Conservation (phyloP, 2,797 vertebrate genomes). For the Liparis tanakae region DNA sequence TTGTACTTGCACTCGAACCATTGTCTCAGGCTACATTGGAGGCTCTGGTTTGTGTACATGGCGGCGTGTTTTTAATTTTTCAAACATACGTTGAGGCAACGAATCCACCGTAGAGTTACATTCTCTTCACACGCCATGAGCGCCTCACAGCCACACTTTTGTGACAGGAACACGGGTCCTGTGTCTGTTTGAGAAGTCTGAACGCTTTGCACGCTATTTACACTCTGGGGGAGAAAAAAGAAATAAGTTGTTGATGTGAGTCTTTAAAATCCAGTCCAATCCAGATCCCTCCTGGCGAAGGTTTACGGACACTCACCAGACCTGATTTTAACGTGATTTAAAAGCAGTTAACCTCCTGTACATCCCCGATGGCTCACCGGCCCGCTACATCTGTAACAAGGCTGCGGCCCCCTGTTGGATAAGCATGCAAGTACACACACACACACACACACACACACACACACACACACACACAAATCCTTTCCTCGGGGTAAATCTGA, state of each 20-base stretch:
- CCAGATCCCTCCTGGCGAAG: background rate
- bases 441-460: slow-evolving; percentile 1
- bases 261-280: background rate
- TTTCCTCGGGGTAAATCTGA: slow-evolving; percentile 20
- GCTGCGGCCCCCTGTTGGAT: background rate
- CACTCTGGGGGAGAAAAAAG: background rate
- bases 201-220: background rate
- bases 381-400: background rate
- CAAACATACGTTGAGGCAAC: no score
- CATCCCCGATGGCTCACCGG: background rate
- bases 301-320: background rate
- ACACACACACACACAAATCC: background rate
- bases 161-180: background rate
- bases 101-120: no score
- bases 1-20: background rate
- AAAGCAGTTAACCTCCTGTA: background rate
- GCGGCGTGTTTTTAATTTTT: no score
- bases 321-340: background rate
- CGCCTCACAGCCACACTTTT: background rate
- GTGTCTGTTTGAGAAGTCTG: background rate
- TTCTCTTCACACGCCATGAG: no score
- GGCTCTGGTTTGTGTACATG: no score
- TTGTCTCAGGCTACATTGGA: background rate
- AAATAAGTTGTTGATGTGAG: background rate
- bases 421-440: background rate